phyloP scores from a whole-genome alignment of 2,113 vertebrate species.

The Gobius niger region DNA sequence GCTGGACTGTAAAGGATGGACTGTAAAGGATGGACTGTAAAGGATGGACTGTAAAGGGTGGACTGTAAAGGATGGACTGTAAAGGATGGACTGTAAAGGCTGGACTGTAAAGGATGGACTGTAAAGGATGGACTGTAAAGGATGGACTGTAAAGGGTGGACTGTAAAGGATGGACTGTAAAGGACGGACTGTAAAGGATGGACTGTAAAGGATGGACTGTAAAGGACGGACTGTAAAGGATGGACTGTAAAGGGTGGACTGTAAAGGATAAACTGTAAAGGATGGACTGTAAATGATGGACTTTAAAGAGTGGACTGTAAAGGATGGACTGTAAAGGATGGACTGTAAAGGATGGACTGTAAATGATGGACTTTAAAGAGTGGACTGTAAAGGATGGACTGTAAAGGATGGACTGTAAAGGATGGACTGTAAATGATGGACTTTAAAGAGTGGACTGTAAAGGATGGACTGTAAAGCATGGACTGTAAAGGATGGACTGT shows the following conservation, averaged over 20 bases:
- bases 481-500: slow-evolving; percentile 92
- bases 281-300: slow-evolving; percentile 86
- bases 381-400: slow-evolving; percentile 95
- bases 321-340: slow-evolving; percentile 88
- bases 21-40: slow-evolving; percentile 87
- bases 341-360: slow-evolving; percentile 90
- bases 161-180: slow-evolving; percentile 88
- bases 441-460: too few species aligned
- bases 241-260: slow-evolving; percentile 85
- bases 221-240: too few species aligned
- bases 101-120: slow-evolving; percentile 95
- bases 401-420: slow-evolving; percentile 85
- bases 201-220: slow-evolving; percentile 90
- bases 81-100: slow-evolving; percentile 85
- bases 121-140: slow-evolving; percentile 85
- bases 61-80: slow-evolving; percentile 92
- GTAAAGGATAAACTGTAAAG: too few species aligned
- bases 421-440: slow-evolving; percentile 86
- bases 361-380: too few species aligned
- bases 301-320: too few species aligned
- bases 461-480: slow-evolving; percentile 87
- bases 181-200: too few species aligned
- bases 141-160: slow-evolving; percentile 86
- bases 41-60: slow-evolving; percentile 87
- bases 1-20: slow-evolving; percentile 88